phyloP scores from a whole-genome alignment of 2,888 invertebrate species.

The Eupithecia exiguata region DNA sequence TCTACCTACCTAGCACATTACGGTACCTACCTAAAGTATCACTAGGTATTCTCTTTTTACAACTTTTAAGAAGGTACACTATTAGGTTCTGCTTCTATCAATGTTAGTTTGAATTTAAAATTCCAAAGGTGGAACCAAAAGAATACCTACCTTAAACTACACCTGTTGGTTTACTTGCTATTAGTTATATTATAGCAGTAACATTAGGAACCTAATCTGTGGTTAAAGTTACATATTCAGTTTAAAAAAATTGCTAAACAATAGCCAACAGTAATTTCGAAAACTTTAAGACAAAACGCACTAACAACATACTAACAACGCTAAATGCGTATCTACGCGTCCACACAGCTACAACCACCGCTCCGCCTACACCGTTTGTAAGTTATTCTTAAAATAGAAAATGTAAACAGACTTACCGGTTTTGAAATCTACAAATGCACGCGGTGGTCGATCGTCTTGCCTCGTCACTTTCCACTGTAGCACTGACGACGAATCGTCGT shows the following conservation, averaged over 20 bases:
- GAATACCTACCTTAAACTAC: too few species aligned
- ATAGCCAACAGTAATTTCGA: not conserved
- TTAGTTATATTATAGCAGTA: too few species aligned
- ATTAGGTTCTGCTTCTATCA: too few species aligned
- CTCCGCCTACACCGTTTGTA: constrained; percentile 8
- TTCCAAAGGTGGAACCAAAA: too few species aligned
- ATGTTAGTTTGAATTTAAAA: too few species aligned
- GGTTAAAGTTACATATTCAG: not conserved
- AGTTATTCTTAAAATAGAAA: constrained; percentile 50
- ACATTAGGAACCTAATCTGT: too few species aligned
- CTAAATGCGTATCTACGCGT: not conserved
- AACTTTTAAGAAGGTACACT: too few species aligned
- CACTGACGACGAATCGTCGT: constrained; percentile 50
- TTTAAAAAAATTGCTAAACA: not conserved
- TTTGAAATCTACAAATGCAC: constrained; percentile 46
- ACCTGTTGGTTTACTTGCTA: too few species aligned
- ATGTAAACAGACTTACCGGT: constrained; percentile 60
- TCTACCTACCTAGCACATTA: too few species aligned
- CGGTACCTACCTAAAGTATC: too few species aligned
- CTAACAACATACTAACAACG: not conserved
- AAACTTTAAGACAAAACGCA: not conserved
- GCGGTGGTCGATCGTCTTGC: constrained; percentile 45
- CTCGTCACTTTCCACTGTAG: constrained; percentile 52
- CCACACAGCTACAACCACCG: not conserved
- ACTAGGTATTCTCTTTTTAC: too few species aligned